phyloP scores from a whole-genome alignment of 2,797 vertebrate genomes.

The Smutsia gigantea region DNA sequence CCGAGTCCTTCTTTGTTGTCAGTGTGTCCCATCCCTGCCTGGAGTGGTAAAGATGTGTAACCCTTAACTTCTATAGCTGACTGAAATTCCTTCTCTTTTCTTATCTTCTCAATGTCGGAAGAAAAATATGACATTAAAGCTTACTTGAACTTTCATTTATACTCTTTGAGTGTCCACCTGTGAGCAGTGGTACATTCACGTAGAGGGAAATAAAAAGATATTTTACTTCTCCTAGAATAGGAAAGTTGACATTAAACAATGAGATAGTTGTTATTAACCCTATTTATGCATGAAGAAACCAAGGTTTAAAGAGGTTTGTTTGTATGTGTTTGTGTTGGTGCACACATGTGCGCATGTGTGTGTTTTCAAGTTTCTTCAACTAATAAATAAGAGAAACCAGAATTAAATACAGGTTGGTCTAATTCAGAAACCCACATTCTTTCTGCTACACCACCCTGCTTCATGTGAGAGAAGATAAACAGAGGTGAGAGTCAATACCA shows the following conservation, averaged over 20 bases:
- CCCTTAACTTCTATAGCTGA: background rate
- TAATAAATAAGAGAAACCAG: background rate
- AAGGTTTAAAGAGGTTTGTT: background rate
- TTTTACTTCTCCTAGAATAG: background rate
- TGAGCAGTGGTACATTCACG: background rate
- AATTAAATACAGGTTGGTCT: background rate
- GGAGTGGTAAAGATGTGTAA: background rate
- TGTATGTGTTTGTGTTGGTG: background rate
- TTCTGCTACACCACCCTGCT: background rate
- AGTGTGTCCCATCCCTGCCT: background rate
- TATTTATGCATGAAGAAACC: background rate
- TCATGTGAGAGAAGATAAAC: background rate
- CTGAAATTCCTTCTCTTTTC: constrained; percentile 10
- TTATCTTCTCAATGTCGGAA: background rate
- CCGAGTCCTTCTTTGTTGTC: background rate
- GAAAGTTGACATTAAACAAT: constrained; percentile 2
- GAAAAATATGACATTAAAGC: background rate
- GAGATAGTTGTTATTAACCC: background rate
- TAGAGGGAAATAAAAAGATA: background rate
- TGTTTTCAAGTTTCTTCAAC: background rate
- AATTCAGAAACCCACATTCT: constrained; percentile 7
- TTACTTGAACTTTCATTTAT: background rate
- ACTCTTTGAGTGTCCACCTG: background rate
- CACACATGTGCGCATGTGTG: background rate
- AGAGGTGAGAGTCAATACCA: background rate